Evolutionary conservation across 2,113 vertebrate genomes (phyloP).

Genomic region (Polyodon spathula): DNA sequence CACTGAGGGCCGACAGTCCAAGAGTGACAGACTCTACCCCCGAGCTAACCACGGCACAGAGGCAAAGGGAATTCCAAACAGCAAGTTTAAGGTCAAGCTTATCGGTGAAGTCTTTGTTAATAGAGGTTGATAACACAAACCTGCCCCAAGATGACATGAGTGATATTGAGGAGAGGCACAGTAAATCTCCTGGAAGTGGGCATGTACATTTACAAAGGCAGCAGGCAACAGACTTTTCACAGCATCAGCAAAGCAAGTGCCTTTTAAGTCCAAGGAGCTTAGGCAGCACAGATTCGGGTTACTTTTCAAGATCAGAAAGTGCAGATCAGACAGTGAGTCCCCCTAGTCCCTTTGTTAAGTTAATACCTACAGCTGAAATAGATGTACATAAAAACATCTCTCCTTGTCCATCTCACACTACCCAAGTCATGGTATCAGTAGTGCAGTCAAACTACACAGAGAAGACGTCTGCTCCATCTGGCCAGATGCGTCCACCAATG

Average conservation of each 20-base stretch:
- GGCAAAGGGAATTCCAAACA: constrained; percentile 66
- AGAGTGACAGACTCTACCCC: constrained; percentile 62
- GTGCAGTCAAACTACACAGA: constrained; percentile 60
- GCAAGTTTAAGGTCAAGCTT: constrained; percentile 48
- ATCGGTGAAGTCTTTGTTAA: constrained; percentile 54
- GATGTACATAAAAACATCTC: constrained; percentile 58
- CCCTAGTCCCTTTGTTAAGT: constrained; percentile 70
- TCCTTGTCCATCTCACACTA: constrained; percentile 28
- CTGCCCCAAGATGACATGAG: constrained; percentile 50
- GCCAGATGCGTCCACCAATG: constrained; percentile 80
- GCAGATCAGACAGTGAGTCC: constrained; percentile 89
- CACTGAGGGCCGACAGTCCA: constrained; percentile 73
- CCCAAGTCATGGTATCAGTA: constrained; percentile 50
- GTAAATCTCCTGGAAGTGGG: constrained; percentile 43
- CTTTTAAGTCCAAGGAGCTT: constrained; percentile 87
- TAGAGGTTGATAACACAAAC: constrained; percentile 62
- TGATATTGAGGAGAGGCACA: constrained; percentile 65
- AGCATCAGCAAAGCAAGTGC: constrained; percentile 82
- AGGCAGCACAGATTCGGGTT: constrained; percentile 94
- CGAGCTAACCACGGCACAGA: constrained; percentile 64
- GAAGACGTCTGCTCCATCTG: constrained; percentile 48
- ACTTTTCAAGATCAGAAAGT: constrained; percentile 95
- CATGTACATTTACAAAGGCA: constrained; percentile 92
- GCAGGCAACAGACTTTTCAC: constrained; percentile 86
- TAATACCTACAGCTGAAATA: constrained; percentile 62